Evolutionary conservation across 2,113 vertebrate genomes (phyloP).

Genomic region (Cyphomyrus discorhynchus): DNA sequence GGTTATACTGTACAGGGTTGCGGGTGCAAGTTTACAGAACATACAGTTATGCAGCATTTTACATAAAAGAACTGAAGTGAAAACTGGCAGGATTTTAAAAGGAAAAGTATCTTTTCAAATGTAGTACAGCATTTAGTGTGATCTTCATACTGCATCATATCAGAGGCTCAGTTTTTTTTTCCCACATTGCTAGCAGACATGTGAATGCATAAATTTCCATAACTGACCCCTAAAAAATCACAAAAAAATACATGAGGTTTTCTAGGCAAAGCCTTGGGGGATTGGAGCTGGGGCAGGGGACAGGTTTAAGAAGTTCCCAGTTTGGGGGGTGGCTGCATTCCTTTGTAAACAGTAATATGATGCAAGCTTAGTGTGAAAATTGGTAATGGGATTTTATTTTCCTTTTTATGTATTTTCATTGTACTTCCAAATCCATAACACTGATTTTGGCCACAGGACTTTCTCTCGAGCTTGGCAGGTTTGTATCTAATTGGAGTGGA

Average conservation of each 20-base stretch:
- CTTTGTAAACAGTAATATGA: not conserved
- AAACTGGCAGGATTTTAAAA: not conserved
- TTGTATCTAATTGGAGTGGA: not conserved
- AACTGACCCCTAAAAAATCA: not conserved
- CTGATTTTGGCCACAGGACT: not conserved
- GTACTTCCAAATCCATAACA: not conserved
- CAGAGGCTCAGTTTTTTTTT: not conserved
- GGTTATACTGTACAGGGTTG: not conserved
- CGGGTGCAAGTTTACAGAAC: not conserved
- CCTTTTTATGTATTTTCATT: not conserved
- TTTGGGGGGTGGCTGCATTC: not conserved
- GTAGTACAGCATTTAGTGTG: not conserved
- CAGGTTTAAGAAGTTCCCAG: not conserved
- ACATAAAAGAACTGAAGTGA: not conserved
- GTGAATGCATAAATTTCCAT: not conserved
- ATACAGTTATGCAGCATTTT: not conserved
- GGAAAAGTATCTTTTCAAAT: not conserved
- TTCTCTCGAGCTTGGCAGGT: not conserved
- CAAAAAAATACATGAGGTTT: not conserved
- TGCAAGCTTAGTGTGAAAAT: not conserved
- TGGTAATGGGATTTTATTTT: not conserved
- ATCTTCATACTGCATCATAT: not conserved
- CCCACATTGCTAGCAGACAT: not conserved
- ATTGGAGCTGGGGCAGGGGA: not conserved
- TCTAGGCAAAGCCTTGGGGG: not conserved